A percentile compares a stretch with the other conserved stretches of the same genome.
Evolutionary conservation across 2,797 vertebrate genomes (phyloP).

Genomic region (Meriones psammophilus): DNA sequence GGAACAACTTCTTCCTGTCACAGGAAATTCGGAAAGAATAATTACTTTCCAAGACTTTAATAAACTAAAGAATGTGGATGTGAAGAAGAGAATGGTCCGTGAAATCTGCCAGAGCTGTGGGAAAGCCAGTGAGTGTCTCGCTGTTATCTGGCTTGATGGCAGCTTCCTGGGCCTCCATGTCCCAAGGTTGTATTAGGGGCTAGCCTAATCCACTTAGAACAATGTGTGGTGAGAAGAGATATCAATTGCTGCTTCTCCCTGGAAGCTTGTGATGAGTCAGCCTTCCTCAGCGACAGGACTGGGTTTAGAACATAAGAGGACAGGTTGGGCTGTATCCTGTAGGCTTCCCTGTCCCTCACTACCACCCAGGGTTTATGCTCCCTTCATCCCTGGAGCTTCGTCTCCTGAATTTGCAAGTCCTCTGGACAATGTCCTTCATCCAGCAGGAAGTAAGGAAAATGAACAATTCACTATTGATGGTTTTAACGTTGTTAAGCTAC

Average conservation of each 20-base stretch:
- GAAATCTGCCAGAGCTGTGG: conserved; percentile 79
- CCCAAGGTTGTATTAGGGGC: background rate
- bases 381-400: background rate
- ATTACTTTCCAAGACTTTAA: conserved; percentile 74
- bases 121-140: conserved; percentile 79
- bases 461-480: background rate
- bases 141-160: background rate
- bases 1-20: conserved; percentile 80
- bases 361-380: background rate
- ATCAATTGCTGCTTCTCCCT: background rate
- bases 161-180: background rate
- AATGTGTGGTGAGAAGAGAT: background rate
- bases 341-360: background rate
- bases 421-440: background rate
- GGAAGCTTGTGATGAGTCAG: background rate
- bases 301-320: background rate
- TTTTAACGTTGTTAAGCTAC: background rate
- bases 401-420: background rate
- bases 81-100: conserved; percentile 84
- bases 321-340: background rate
- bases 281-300: background rate
- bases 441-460: background rate
- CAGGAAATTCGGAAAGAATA: conserved; percentile 81
- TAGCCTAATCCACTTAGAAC: background rate
- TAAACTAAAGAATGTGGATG: conserved; percentile 71